Conservation (phyloP, 1,140 invertebrate genomes). For the Mizuhopecten yessoensis region DNA sequence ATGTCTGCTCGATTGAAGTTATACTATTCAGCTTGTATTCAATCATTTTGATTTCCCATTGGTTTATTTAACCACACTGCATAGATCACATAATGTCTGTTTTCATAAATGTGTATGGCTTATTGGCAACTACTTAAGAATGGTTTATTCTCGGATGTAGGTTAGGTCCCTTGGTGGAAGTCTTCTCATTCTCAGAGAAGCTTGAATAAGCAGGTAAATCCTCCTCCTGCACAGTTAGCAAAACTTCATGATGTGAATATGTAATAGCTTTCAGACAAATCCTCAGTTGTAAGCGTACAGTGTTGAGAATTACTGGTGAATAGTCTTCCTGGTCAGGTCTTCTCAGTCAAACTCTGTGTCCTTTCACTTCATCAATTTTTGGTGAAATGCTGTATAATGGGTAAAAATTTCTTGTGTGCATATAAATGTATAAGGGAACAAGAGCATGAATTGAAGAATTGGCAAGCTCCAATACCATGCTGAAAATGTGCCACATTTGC, state of each 20-base stretch:
- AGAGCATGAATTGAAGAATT: background rate
- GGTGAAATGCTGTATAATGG: background rate
- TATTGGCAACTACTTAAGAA: background rate
- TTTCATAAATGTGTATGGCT: background rate
- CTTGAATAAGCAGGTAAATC: background rate
- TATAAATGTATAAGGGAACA: background rate
- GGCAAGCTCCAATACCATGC: conserved; percentile 11
- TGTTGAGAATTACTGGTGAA: background rate
- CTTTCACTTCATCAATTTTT: background rate
- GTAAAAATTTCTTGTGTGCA: too few species aligned
- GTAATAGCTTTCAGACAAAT: background rate
- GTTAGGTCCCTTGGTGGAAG: background rate
- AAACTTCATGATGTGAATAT: background rate
- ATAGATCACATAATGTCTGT: background rate
- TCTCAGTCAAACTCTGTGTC: background rate
- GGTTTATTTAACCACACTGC: background rate
- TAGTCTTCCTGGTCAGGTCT: background rate
- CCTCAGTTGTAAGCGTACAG: background rate
- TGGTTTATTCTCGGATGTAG: background rate
- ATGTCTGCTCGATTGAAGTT: background rate
- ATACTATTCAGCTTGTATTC: background rate
- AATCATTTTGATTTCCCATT: background rate
- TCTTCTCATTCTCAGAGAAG: background rate
- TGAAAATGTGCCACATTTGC: conserved; percentile 18
- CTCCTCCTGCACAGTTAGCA: background rate